Percentiles rank a stretch among this genome's conserved stretches.
Evolutionary conservation across 2,888 invertebrate species (phyloP).

Genomic region (Epistrophe grossulariae): DNA sequence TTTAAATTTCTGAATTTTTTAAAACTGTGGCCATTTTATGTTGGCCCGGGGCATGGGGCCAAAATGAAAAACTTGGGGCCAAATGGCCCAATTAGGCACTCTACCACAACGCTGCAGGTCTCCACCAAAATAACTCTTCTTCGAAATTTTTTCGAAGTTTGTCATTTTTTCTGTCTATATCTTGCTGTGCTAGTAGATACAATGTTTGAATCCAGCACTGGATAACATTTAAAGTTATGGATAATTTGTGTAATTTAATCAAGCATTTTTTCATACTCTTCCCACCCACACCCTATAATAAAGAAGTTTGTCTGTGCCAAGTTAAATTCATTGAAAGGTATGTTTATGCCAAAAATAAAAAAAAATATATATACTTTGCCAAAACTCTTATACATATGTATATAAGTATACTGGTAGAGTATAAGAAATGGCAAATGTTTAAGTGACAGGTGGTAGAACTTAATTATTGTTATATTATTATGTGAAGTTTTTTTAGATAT

Average conservation of each 20-base stretch:
- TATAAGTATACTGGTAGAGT: no score
- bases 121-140: no score
- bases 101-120: no score
- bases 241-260: conserved; percentile 61
- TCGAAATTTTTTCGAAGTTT: no score
- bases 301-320: conserved; percentile 6
- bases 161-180: no score
- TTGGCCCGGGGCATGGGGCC: no score
- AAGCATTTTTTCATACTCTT: conserved; percentile 16
- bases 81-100: no score
- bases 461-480: conserved; percentile 46
- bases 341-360: conserved; percentile 8
- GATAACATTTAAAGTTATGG: conserved; percentile 13
- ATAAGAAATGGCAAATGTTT: conserved; percentile 29
- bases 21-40: no score
- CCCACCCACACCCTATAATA: background rate
- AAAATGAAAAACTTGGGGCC: no score
- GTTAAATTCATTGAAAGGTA: conserved; percentile 13
- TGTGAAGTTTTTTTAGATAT: conserved; percentile 24
- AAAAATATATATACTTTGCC: conserved; percentile 15
- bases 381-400: conserved; percentile 2
- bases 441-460: conserved; percentile 61
- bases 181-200: no score
- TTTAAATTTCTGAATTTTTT: no score
- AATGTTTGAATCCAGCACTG: background rate